Percentiles rank a stretch among this genome's conserved stretches.
Evolutionary conservation across 2,113 vertebrate species (phyloP).

Genomic region (Sturnus vulgaris): DNA sequence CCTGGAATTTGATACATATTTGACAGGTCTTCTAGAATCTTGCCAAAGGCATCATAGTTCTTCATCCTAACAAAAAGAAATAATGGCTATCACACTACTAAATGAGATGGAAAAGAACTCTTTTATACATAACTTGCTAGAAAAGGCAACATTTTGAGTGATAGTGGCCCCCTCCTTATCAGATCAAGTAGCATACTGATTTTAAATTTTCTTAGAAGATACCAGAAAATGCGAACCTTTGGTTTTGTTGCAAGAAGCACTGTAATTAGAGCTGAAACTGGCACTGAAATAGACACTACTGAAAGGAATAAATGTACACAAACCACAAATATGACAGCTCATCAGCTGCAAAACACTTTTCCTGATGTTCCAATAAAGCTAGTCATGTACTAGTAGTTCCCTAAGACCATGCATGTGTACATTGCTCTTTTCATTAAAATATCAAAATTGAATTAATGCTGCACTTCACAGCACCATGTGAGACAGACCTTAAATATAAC

Average conservation of each 20-base stretch:
- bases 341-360: neutral
- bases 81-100: neutral
- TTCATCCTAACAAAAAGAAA: slow-evolving; percentile 69
- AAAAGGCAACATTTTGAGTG: neutral
- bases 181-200: neutral
- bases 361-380: neutral
- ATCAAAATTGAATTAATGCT: neutral
- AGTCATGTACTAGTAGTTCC: neutral
- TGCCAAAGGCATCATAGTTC: slow-evolving; percentile 77
- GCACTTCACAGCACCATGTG: neutral
- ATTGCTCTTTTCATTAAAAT: neutral
- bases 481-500: neutral
- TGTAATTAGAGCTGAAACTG: neutral
- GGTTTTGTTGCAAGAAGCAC: neutral
- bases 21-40: slow-evolving; percentile 70
- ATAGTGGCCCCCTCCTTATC: neutral
- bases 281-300: neutral
- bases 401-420: neutral
- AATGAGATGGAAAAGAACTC: neutral
- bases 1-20: slow-evolving; percentile 78
- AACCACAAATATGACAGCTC: neutral
- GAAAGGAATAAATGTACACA: neutral
- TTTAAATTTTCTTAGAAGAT: neutral
- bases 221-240: neutral
- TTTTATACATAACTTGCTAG: neutral